Evolutionary conservation across 2,113 vertebrate species (phyloP), one percentile per base, ranked within the genome.

Genomic region (Cololabis saira): DNA sequence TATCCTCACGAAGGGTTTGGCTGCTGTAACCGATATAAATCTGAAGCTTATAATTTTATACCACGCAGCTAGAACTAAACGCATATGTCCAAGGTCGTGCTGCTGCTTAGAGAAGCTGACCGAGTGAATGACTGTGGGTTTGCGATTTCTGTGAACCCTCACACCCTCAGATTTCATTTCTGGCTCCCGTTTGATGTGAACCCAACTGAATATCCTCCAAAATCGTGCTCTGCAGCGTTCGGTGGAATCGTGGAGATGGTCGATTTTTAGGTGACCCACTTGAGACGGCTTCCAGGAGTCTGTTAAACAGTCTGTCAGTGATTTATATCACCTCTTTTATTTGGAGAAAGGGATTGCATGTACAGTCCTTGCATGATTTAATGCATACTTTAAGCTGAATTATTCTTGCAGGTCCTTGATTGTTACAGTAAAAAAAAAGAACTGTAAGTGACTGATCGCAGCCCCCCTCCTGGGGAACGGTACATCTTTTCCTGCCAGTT

Each of bases 81-180:
- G 59, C 54, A n/a, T n/a, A n/a, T n/a, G n/a, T n/a, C n/a, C n/a
- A n/a, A n/a, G n/a, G n/a, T n/a, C n/a, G n/a, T n/a, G 41, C 57
- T 45, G 18, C 5, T 48, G 40, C 33, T 67, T 62, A 59, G 41
- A 62, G 74, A 64, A 68, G 53, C 60, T 67, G 62, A 14, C 50
- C 54, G 15, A 27, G 24, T 27, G 44, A 48, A 37, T n/a, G 40
- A 15, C 9, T 59, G 54, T 73, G 21, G 58, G 17, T 64, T 66
- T 61, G 13, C 11, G 24, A 54, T 66, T 51, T 68, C 49, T 71
- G 49, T 22, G 19, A 67, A 24, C 41, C 12, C 24, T 37, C 1
- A 16, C 24, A 71, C 27, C 63, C 40, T n/a, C 1, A 58, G 60
- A 63, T 84, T 16, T 50, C 42, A 71, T 79, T 66, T 65, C 70